phyloP scores from a whole-genome alignment of 2,797 vertebrate genomes.

The Leptoclinus maculatus region DNA sequence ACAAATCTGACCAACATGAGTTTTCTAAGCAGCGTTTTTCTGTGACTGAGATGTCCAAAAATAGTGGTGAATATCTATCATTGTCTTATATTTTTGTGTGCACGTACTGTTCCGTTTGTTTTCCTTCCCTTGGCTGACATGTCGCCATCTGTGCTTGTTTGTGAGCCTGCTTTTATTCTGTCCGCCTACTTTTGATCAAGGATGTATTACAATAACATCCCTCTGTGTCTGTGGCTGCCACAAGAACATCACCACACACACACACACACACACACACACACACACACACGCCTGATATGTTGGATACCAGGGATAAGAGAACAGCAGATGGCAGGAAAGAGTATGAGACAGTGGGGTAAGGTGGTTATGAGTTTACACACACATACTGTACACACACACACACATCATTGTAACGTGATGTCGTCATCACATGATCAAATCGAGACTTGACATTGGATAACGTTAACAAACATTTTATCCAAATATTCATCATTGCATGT shows the following conservation, averaged over 20 bases:
- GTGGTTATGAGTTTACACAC: no score
- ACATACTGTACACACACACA: neutral
- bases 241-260: neutral
- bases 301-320: neutral
- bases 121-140: neutral
- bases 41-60: no score
- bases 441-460: no score
- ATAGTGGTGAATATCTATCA: neutral
- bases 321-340: constrained; percentile 10
- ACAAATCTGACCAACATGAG: no score
- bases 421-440: no score
- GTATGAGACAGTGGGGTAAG: neutral
- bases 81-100: no score
- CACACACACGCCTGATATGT: neutral
- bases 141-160: neutral
- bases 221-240: neutral
- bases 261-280: no score
- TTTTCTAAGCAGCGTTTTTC: no score
- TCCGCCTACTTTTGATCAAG: neutral
- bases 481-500: no score
- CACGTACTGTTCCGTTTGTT: neutral
- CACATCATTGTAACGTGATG: neutral
- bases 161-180: neutral
- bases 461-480: no score
- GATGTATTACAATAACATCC: neutral